phyloP scores from a whole-genome alignment of 2,797 vertebrate species.

The Melanotaenia pygmaea region DNA sequence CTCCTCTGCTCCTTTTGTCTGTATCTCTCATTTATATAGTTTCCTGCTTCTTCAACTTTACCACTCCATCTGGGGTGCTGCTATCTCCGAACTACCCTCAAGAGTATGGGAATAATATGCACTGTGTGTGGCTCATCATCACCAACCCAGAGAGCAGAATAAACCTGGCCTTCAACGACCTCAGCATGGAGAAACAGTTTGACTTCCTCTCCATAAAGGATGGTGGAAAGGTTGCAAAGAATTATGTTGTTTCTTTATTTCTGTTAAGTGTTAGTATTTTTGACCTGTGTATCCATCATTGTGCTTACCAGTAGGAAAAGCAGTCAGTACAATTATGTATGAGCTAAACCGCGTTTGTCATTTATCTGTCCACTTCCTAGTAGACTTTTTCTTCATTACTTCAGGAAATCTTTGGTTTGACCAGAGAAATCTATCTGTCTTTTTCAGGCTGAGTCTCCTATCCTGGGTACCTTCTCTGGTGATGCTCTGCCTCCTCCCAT shows the following conservation, averaged over 20 bases:
- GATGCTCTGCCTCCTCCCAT: constrained; percentile 93
- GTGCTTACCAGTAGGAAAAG: constrained; percentile 14
- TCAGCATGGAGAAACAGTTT: constrained; percentile 98
- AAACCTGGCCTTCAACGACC: constrained; percentile 98
- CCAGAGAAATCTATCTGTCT: constrained; percentile 7
- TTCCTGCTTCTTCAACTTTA: constrained; percentile 99
- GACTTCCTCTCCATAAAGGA: constrained; percentile 98
- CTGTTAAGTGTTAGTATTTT: constrained; percentile 17
- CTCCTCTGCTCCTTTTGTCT: not conserved
- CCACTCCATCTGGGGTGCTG: constrained; percentile 92
- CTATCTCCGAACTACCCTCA: constrained; percentile 98
- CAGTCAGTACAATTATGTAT: constrained; percentile 18
- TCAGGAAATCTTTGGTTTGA: constrained; percentile 15
- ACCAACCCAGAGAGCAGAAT: constrained; percentile 94
- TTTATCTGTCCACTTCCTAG: not conserved
- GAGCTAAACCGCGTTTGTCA: constrained; percentile 22
- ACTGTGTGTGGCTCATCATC: constrained; percentile 98
- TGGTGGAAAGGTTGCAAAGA: constrained; percentile 85
- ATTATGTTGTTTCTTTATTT: constrained; percentile 18
- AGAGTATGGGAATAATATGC: constrained; percentile 97
- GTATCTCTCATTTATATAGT: constrained; percentile 79
- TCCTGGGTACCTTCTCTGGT: constrained; percentile 95
- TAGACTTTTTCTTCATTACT: not conserved
- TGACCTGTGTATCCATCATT: constrained; percentile 18
- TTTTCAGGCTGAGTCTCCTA: constrained; percentile 88